phyloP scores from a whole-genome alignment of 2,113 vertebrate genomes.

The Clarias macrocephalus region DNA sequence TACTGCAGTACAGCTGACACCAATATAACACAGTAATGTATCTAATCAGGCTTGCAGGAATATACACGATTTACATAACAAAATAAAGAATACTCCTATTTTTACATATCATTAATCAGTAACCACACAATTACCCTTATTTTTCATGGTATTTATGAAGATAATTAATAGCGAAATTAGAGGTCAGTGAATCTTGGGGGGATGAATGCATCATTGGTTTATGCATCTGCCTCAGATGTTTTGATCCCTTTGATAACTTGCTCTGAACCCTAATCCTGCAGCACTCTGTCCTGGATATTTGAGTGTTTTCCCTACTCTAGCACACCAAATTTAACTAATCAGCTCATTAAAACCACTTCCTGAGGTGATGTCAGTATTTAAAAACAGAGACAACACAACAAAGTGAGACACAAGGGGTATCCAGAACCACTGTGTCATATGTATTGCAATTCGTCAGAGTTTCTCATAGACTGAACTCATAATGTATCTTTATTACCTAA shows the following conservation, averaged over 20 bases:
- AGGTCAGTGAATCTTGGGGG: slow-evolving; percentile 11
- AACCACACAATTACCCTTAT: slow-evolving; percentile 33
- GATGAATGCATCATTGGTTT: slow-evolving; percentile 49
- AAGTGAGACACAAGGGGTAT: neutral
- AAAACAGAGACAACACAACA: neutral
- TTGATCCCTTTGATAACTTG: slow-evolving; percentile 1
- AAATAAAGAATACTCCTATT: slow-evolving; percentile 6
- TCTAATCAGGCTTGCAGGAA: neutral
- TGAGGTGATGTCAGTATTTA: neutral
- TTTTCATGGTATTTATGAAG: slow-evolving; percentile 10
- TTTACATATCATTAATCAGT: slow-evolving; percentile 42
- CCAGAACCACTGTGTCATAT: neutral
- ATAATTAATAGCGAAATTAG: slow-evolving; percentile 35
- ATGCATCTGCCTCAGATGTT: slow-evolving; percentile 30
- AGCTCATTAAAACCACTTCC: neutral
- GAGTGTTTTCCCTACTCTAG: neutral
- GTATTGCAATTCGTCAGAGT: slow-evolving; percentile 23
- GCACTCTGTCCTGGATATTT: neutral
- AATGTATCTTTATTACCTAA: neutral
- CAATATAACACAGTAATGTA: slow-evolving; percentile 21
- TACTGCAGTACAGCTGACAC: slow-evolving; percentile 22
- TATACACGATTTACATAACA: slow-evolving; percentile 1
- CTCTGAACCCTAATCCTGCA: neutral
- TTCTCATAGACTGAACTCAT: neutral
- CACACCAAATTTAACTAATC: neutral